Evolutionary conservation across 2,888 invertebrate species (phyloP).

Genomic region (Acleris cristana): DNA sequence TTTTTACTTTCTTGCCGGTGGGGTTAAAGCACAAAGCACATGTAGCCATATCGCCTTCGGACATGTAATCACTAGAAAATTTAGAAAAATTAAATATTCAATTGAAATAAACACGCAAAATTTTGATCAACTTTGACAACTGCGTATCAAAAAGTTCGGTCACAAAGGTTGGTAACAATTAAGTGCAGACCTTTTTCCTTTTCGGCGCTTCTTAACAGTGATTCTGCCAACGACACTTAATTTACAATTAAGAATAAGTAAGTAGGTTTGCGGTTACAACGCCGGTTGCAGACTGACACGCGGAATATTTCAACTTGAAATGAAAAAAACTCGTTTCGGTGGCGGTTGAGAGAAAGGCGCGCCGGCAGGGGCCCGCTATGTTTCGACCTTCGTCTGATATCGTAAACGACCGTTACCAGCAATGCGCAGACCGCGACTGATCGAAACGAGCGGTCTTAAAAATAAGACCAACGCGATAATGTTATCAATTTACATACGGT

Average conservation of each 20-base stretch:
- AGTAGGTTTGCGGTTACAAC: conserved; percentile 4
- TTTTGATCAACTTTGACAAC: conserved; percentile 15
- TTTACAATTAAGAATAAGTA: conserved; percentile 9
- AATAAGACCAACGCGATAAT: conserved; percentile 39
- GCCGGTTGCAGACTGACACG: conserved; percentile 16
- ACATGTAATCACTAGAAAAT: conserved; percentile 50
- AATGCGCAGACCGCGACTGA: conserved; percentile 34
- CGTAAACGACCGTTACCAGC: conserved; percentile 1
- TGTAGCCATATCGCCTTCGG: conserved; percentile 41
- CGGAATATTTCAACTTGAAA: conserved; percentile 34
- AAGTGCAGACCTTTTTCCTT: background rate
- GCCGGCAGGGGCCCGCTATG: conserved; percentile 48
- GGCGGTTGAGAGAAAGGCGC: conserved; percentile 46
- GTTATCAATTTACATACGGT: conserved; percentile 47
- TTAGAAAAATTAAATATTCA: conserved; percentile 23
- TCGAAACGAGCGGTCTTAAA: conserved; percentile 11
- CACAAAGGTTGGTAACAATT: background rate
- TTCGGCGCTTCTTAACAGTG: conserved; percentile 4
- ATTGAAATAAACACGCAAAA: conserved; percentile 23
- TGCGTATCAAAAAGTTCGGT: conserved; percentile 10
- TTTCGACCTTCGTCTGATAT: too few relatives aligned
- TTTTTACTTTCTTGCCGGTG: conserved; percentile 58
- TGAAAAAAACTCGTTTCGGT: conserved; percentile 41
- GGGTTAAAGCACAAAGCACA: conserved; percentile 61
- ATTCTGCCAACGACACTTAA: background rate